These are phyloP conservation scores for Sebastes hubbsi DNA, from an alignment of 2,797 vertebrate species.

Conservation along the genomic window DNA sequence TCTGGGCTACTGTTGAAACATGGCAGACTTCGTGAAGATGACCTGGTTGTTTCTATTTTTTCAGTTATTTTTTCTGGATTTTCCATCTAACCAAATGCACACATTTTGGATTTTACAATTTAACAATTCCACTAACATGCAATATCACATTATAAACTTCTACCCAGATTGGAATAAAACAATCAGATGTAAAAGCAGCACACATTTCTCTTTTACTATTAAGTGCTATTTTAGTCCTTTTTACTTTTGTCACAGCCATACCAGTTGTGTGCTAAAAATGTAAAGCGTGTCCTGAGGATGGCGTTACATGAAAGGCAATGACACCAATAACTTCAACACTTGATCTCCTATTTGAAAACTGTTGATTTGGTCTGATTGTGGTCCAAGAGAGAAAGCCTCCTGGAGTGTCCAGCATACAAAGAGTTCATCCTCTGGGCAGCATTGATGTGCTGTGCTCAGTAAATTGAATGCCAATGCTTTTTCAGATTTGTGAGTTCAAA, in stretches of 20 bases:
- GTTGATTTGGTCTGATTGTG: neutral
- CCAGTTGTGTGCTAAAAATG: neutral
- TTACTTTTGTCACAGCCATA: neutral
- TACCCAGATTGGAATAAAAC: neutral
- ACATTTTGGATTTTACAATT: no score
- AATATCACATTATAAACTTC: neutral
- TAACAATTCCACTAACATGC: neutral
- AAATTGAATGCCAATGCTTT: neutral
- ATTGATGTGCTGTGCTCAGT: neutral
- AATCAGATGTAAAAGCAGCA: neutral
- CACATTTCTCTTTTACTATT: neutral
- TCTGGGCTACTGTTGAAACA: no score
- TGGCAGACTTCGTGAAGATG: accelerated
- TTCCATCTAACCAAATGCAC: no score
- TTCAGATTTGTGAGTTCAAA: neutral
- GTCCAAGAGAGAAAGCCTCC: neutral
- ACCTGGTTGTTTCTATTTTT: no score
- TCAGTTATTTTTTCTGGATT: no score
- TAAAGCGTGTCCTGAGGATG: neutral
- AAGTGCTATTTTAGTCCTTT: neutral
- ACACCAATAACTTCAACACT: neutral
- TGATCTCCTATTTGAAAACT: neutral
- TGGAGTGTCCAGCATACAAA: neutral
- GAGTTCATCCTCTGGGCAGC: no score
- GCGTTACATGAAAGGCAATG: neutral